Conservation (phyloP, 2,113 vertebrate genomes). For the Anoplopoma fimbria region DNA sequence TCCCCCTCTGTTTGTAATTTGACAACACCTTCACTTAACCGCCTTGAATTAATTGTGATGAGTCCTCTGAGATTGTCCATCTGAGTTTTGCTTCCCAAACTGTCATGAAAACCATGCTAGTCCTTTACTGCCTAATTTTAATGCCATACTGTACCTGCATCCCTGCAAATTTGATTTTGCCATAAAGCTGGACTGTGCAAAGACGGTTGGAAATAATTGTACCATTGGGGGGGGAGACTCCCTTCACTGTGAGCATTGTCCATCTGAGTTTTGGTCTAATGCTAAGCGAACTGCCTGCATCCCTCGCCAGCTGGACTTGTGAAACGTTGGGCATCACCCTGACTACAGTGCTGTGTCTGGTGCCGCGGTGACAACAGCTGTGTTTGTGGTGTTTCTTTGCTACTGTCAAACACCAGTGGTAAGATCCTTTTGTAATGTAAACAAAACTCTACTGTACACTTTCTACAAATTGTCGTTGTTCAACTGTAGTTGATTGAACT, state of each 20-base stretch:
- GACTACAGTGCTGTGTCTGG: constrained; percentile 76
- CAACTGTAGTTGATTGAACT: neutral
- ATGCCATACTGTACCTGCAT: too few species aligned
- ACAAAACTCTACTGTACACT: neutral
- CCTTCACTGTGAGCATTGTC: constrained; percentile 75
- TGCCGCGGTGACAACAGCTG: constrained; percentile 72
- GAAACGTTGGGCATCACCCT: constrained; percentile 80
- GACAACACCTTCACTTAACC: neutral
- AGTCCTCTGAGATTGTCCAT: neutral
- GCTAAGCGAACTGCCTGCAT: constrained; percentile 71
- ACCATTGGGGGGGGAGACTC: constrained; percentile 76
- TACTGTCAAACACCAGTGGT: constrained; percentile 77
- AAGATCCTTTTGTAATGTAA: neutral
- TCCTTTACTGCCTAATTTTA: neutral
- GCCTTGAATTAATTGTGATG: too few species aligned
- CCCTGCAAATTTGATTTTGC: too few species aligned
- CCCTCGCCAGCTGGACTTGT: constrained; percentile 77
- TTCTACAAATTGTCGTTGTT: neutral
- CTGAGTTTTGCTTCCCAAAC: neutral
- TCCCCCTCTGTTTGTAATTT: constrained; percentile 12
- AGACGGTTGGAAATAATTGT: neutral
- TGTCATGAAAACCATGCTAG: neutral
- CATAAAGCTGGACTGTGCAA: constrained; percentile 9
- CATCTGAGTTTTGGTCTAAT: constrained; percentile 82
- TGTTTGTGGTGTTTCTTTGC: constrained; percentile 76